Conservation (phyloP, 1,140 invertebrate species). For the Drosophila funebris region DNA sequence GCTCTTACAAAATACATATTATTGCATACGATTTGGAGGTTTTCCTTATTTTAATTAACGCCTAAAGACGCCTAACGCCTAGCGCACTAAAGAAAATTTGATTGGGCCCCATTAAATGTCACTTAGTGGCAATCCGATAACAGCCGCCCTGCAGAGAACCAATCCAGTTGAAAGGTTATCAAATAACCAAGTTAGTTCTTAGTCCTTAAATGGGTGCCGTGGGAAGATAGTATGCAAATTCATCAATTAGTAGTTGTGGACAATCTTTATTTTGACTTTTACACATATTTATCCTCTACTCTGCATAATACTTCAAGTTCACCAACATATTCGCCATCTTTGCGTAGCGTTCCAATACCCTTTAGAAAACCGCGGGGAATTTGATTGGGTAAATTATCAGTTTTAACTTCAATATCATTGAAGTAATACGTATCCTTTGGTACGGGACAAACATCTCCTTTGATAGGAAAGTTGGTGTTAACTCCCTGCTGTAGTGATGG, state of each 20-base stretch:
- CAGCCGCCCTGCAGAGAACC: background rate
- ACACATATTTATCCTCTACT: constrained; percentile 3
- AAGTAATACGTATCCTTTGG: constrained; percentile 6
- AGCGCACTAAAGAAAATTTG: background rate
- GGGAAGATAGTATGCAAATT: too few relatives aligned
- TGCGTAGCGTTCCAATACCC: background rate
- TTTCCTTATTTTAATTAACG: too few relatives aligned
- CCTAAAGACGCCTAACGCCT: too few relatives aligned
- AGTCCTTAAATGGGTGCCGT: too few relatives aligned
- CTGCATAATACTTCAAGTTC: background rate
- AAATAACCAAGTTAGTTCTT: too few relatives aligned
- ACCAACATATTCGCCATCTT: background rate
- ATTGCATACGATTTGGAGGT: too few relatives aligned
- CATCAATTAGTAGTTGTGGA: too few relatives aligned
- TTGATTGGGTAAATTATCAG: background rate
- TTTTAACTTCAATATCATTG: background rate
- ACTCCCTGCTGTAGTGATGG: background rate
- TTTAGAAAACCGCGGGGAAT: constrained; percentile 2
- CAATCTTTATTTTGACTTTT: background rate
- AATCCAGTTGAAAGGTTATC: too few relatives aligned
- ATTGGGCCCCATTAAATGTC: background rate
- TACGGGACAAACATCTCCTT: background rate
- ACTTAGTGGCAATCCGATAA: background rate
- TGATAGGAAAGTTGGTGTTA: constrained; percentile 10
- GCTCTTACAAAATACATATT: too few relatives aligned